Evolutionary conservation across 2,888 invertebrate species (phyloP).

Genomic region (Nematopogon swammerdamellus): DNA sequence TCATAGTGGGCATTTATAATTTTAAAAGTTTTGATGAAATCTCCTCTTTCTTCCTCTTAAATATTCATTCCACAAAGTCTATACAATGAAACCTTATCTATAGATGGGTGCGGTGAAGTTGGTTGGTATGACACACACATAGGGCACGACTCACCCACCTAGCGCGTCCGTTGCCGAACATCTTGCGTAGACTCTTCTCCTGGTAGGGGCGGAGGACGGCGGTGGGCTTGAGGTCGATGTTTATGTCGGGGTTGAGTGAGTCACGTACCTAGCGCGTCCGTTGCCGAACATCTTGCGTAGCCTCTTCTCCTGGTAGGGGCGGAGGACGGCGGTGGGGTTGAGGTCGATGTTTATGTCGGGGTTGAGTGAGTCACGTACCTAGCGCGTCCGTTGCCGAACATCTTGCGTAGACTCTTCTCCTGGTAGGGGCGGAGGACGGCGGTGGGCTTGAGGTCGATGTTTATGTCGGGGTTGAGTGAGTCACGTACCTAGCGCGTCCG

Average conservation of each 20-base stretch:
- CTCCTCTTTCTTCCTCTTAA: too few species aligned
- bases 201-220: conserved; percentile 96
- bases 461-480: conserved; percentile 97
- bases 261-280: conserved; percentile 84
- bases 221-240: conserved; percentile 80
- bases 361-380: conserved; percentile 80
- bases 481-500: conserved; percentile 78
- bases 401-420: conserved; percentile 97
- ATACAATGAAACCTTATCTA: too few species aligned
- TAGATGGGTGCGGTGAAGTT: too few species aligned
- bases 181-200: conserved; percentile 97
- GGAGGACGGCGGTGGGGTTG: conserved; percentile 88
- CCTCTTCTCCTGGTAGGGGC: conserved; percentile 99
- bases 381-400: conserved; percentile 99
- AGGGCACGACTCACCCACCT: too few species aligned
- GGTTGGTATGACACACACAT: too few species aligned
- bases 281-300: conserved; percentile 99
- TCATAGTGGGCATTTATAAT: too few species aligned
- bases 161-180: conserved; percentile 99
- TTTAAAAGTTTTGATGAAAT: too few species aligned
- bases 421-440: conserved; percentile 96
- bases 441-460: conserved; percentile 80
- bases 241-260: conserved; percentile 90
- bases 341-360: conserved; percentile 83
- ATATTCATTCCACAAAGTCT: too few species aligned